Base-by-base conservation (phyloP, 1,140 invertebrate species). In the Sarcophaga peregrina region DNA sequence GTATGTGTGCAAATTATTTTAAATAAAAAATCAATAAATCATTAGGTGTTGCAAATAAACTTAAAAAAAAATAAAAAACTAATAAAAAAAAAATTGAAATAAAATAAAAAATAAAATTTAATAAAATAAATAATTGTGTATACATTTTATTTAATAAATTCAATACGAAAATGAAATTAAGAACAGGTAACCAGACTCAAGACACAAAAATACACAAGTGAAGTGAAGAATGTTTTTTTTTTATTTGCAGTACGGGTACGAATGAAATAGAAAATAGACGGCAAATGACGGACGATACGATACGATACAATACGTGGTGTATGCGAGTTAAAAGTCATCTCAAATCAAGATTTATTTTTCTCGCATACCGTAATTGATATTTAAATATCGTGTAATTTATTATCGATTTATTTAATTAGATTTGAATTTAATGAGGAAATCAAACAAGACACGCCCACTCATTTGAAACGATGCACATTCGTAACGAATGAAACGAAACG, bases 11-110 rank as follows among this genome's bases (percentile, higher is more conserved):
- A 50, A 47, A 47, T 78, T 78, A 78, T 50, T 68, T 78, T 78
- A 78, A 78, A 78, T 52, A 78, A 50, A 78, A 78, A 20, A 78
- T 48, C 75, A 17, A 78, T 78, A 78, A 78, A 78, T 78, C 75
- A 78, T 78, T 17, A 78, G 75, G 75, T 78, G 75, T 78, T 78
- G 75, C 75, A 78, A 78, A 78, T 50, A 78, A 75, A 76, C n/a
- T n/a, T n/a, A 45, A 45, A 45, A 8, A 45, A 10, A 74, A 74
- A 74, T 15, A 74, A 62, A 13, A 74, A 5, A 10, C 9, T 15
- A 76, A 46, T 2, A 17, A 78, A 50, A 78, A 52, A 17, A 52
- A 78, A 48, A 78, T 15, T 20, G 8, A 78, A 78, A 20, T 20
- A 9, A 50, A 78, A 15, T 50, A 20, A 68, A 9, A 20, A 68